Conservation (phyloP, 2,113 vertebrate genomes). For the Coptodon bakossiorum region DNA sequence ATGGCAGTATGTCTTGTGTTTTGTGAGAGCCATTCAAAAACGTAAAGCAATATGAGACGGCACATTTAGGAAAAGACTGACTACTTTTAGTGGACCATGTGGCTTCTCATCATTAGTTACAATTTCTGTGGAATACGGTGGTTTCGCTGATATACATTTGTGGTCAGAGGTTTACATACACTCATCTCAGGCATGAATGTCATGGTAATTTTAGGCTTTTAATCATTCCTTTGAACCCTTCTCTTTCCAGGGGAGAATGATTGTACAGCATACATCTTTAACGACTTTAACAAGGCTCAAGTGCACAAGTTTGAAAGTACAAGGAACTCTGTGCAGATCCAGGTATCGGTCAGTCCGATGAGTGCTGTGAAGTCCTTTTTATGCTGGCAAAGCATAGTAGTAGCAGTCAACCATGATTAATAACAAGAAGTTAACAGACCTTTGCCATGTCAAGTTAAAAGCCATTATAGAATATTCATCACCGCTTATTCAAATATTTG, state of each 20-base stretch:
- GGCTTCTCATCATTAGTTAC: neutral
- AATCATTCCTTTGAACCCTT: neutral
- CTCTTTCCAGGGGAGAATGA: neutral
- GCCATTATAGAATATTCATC: neutral
- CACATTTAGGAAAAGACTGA: neutral
- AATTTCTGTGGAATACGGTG: neutral
- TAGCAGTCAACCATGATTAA: neutral
- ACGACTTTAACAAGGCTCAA: neutral
- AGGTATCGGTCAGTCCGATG: neutral
- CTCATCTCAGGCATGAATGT: neutral
- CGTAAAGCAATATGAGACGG: neutral
- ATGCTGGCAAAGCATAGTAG: neutral
- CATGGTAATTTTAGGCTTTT: neutral
- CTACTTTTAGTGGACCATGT: neutral
- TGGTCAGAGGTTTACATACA: neutral
- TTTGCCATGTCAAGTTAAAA: neutral
- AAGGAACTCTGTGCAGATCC: neutral
- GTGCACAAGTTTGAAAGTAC: neutral
- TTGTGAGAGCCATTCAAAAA: neutral
- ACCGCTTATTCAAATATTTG: neutral
- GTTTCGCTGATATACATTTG: neutral
- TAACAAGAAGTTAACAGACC: neutral
- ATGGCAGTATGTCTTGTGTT: neutral
- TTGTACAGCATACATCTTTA: neutral
- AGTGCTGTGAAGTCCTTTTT: neutral